Conservation (phyloP, 2,888 invertebrate genomes). For the Noctua janthe region DNA sequence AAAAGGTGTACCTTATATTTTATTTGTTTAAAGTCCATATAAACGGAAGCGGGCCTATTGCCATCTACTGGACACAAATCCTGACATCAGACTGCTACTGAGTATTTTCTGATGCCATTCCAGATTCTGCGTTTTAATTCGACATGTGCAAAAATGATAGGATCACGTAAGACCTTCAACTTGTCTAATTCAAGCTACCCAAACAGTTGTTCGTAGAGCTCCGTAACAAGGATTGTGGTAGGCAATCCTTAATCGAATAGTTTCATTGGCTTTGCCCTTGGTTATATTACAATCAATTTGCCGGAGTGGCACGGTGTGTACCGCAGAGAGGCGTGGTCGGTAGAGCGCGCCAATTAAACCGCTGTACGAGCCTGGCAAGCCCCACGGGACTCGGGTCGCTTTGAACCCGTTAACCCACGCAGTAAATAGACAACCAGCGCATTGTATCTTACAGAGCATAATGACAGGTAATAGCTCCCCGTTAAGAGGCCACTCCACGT, state of each 20-base stretch:
- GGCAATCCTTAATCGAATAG: conserved; percentile 57
- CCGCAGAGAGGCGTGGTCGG: conserved; percentile 51
- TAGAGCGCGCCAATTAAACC: conserved; percentile 63
- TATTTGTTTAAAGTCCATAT: not conserved
- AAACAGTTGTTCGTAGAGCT: conserved; percentile 24
- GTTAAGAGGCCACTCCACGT: conserved; percentile 59
- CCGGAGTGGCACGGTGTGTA: conserved; percentile 45
- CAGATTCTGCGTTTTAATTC: not conserved
- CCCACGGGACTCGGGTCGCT: conserved; percentile 48
- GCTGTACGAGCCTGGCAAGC: conserved; percentile 26
- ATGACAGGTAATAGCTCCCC: conserved; percentile 60
- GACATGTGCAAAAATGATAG: not conserved
- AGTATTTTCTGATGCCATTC: not conserved
- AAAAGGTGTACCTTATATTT: too few species aligned
- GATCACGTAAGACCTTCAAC: conserved; percentile 21
- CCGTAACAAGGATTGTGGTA: conserved; percentile 12
- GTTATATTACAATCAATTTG: conserved; percentile 68
- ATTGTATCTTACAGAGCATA: conserved; percentile 50
- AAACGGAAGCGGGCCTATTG: not conserved
- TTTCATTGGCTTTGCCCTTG: conserved; percentile 57
- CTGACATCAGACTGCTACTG: not conserved
- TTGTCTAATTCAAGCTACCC: conserved; percentile 17
- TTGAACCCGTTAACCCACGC: conserved; percentile 63
- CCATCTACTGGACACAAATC: not conserved
- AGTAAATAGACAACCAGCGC: conserved; percentile 53